phyloP scores from a whole-genome alignment of 2,888 invertebrate genomes.

The Phlogophora meticulosa region DNA sequence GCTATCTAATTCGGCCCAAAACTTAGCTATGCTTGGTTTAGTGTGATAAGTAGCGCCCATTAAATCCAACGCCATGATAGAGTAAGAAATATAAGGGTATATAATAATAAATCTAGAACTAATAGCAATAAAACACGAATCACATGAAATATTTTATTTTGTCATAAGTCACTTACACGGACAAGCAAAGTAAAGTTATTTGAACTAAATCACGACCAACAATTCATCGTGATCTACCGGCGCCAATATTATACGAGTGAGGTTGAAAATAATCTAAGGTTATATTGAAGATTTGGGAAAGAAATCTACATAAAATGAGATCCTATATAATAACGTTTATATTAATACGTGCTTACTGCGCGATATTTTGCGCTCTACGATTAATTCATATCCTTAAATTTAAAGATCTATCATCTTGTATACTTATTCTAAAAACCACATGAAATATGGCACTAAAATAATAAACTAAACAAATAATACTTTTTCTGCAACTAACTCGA shows the following conservation, averaged over 20 bases:
- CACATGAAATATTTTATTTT: slow-evolving; percentile 49
- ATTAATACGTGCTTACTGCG: slow-evolving; percentile 49
- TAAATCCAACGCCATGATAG: too few species aligned
- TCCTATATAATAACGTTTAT: slow-evolving; percentile 29
- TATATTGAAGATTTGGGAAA: slow-evolving; percentile 11
- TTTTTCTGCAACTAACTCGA: slow-evolving; percentile 32
- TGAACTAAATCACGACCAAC: slow-evolving; percentile 11
- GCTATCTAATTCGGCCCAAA: too few species aligned
- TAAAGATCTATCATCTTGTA: slow-evolving; percentile 53
- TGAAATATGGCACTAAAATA: slow-evolving; percentile 49
- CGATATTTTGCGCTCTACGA: slow-evolving; percentile 48
- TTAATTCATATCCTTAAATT: slow-evolving; percentile 40
- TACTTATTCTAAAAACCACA: slow-evolving; percentile 30
- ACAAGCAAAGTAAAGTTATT: slow-evolving; percentile 47
- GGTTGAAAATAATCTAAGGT: not conserved
- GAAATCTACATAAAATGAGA: slow-evolving; percentile 29
- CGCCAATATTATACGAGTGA: slow-evolving; percentile 6
- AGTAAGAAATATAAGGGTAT: not conserved
- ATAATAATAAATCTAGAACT: too few species aligned
- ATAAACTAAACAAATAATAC: slow-evolving; percentile 16
- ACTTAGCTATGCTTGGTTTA: too few species aligned
- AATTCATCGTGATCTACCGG: not conserved
- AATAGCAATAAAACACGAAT: slow-evolving; percentile 55
- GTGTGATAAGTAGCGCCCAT: too few species aligned
- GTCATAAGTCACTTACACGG: slow-evolving; percentile 40